Evolutionary conservation across 2,888 invertebrate species (phyloP).

Genomic region (Spodoptera littoralis): DNA sequence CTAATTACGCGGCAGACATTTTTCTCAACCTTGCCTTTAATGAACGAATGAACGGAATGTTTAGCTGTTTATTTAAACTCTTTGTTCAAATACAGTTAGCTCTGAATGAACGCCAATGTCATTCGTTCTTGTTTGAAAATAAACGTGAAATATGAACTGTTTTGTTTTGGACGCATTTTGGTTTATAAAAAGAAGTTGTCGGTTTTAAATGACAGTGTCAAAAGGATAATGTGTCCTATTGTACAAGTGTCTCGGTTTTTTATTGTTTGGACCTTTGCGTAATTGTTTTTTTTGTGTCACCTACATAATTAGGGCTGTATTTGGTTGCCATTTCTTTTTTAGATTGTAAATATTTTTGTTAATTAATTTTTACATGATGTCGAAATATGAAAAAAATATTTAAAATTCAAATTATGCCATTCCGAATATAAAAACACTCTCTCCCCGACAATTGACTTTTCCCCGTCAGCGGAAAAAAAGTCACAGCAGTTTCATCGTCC

Average conservation of each 20-base stretch:
- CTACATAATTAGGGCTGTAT: too few species aligned
- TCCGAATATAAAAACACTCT: slow-evolving; percentile 20
- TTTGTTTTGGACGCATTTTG: slow-evolving; percentile 43
- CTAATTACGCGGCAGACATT: slow-evolving; percentile 50
- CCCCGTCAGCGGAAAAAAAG: slow-evolving; percentile 34
- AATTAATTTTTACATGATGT: too few species aligned
- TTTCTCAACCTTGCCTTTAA: slow-evolving; percentile 53
- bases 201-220: slow-evolving; percentile 30
- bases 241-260: slow-evolving; percentile 10
- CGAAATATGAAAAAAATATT: too few species aligned
- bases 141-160: slow-evolving; percentile 50
- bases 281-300: neutral
- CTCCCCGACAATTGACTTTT: slow-evolving; percentile 43
- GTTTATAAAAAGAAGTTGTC: slow-evolving; percentile 20
- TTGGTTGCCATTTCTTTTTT: too few species aligned
- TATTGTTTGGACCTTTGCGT: slow-evolving; percentile 12
- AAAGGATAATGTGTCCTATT: slow-evolving; percentile 33
- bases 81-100: slow-evolving; percentile 55
- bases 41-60: slow-evolving; percentile 53
- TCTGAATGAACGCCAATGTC: slow-evolving; percentile 47
- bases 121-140: slow-evolving; percentile 40
- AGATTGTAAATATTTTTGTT: too few species aligned
- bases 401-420: too few species aligned
- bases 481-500: slow-evolving; percentile 35
- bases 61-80: slow-evolving; percentile 50